A percentile compares a stretch with the other conserved stretches of the same genome.
Evolutionary conservation across 53 echinoderm and acorn worm species (phyloP).

Genomic region (Echinarachnius parma): DNA sequence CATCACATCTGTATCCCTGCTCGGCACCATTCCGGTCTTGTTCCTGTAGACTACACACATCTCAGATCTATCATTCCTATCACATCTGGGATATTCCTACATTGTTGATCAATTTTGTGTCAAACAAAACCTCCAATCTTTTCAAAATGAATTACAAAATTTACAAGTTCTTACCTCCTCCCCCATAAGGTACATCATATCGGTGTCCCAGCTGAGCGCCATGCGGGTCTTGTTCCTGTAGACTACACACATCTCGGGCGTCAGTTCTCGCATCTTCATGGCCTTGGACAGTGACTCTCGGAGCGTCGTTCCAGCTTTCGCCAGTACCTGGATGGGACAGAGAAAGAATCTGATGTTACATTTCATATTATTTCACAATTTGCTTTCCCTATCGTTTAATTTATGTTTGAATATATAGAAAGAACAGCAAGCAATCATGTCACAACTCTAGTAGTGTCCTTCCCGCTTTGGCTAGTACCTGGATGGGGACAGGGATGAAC

Average conservation of each 20-base stretch:
- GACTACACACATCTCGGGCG: constrained; percentile 87
- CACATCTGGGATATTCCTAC: too few species aligned
- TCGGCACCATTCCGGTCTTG: constrained; percentile 49
- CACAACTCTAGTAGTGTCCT: too few species aligned
- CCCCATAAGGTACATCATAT: constrained; percentile 91
- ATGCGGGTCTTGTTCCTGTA: constrained; percentile 55
- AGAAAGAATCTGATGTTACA: too few species aligned
- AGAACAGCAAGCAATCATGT: too few species aligned
- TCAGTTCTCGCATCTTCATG: constrained; percentile 93
- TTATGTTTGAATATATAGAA: too few species aligned
- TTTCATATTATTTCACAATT: too few species aligned
- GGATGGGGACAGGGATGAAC: too few species aligned
- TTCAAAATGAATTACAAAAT: background rate
- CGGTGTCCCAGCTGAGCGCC: constrained; percentile 76
- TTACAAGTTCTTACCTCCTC: constrained; percentile 64
- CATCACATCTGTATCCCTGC: constrained; percentile 94
- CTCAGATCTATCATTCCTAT: too few species aligned
- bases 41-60: constrained; percentile 83
- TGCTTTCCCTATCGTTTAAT: too few species aligned
- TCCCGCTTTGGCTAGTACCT: too few species aligned
- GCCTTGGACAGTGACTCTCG: constrained; percentile 84
- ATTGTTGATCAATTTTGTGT: too few species aligned
- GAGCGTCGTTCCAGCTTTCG: constrained; percentile 75
- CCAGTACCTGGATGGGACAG: constrained; percentile 79
- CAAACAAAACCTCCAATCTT: too few species aligned